Evolutionary conservation across 2,113 vertebrate species (phyloP).

Genomic region (Neomonachus schauinslandi): DNA sequence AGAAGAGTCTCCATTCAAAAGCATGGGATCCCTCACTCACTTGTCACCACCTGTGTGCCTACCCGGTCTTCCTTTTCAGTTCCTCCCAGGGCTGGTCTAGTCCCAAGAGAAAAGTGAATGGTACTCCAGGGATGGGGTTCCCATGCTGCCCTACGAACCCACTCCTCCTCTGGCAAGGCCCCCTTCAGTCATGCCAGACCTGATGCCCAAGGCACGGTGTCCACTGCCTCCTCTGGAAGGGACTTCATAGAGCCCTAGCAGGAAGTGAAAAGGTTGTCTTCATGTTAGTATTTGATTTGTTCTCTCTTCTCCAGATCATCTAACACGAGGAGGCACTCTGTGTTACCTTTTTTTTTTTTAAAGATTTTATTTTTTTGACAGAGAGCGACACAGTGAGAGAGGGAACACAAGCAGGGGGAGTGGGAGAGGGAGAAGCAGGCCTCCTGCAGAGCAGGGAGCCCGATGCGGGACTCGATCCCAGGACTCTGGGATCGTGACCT

Average conservation of each 20-base stretch:
- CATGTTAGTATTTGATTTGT: rapidly evolving
- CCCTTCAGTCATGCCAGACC: neutral
- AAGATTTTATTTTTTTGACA: too few relatives aligned
- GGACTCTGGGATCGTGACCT: too few relatives aligned
- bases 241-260: neutral
- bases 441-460: too few relatives aligned
- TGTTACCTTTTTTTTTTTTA: neutral
- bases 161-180: too few relatives aligned
- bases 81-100: neutral
- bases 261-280: neutral
- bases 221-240: neutral
- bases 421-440: too few relatives aligned
- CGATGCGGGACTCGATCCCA: too few relatives aligned
- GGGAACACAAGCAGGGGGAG: too few relatives aligned
- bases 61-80: neutral
- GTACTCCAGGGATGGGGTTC: neutral
- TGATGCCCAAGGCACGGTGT: rapidly evolving
- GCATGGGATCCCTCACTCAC: rapidly evolving
- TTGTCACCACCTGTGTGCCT: rapidly evolving
- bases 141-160: too few relatives aligned
- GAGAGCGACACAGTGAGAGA: too few relatives aligned
- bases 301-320: neutral
- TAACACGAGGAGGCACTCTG: neutral
- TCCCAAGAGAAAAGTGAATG: neutral
- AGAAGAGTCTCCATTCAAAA: neutral